A percentile compares a stretch with the other conserved stretches of the same genome.
Evolutionary conservation across 1,140 invertebrate species (phyloP).

Genomic region (Caenorhabditis tropicalis): DNA sequence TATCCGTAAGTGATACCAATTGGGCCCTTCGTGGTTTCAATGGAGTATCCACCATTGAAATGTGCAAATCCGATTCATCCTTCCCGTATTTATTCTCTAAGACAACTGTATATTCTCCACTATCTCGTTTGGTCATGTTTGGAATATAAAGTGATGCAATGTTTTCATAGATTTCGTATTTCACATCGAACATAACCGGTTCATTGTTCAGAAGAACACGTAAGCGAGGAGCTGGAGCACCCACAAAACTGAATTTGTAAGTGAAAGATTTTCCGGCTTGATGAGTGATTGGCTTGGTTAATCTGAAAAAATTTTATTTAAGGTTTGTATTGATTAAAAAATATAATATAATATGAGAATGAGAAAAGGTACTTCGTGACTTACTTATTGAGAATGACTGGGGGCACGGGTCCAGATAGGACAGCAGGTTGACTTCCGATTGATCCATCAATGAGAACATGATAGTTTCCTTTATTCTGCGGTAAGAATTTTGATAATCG

Average conservation of each 20-base stretch:
- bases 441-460: slow-evolving; percentile 44
- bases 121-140: slow-evolving; percentile 30
- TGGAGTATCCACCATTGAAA: slow-evolving; percentile 65
- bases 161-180: slow-evolving; percentile 51
- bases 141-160: slow-evolving; percentile 23
- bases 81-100: slow-evolving; percentile 34
- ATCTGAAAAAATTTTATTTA: slow-evolving; percentile 20
- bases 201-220: slow-evolving; percentile 34
- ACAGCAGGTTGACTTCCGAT: slow-evolving; percentile 43
- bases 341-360: background rate
- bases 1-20: slow-evolving; percentile 52
- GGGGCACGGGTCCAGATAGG: slow-evolving; percentile 19
- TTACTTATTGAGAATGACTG: slow-evolving; percentile 32
- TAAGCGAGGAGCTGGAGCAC: slow-evolving; percentile 37
- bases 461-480: slow-evolving; percentile 44
- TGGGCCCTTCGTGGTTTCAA: slow-evolving; percentile 60
- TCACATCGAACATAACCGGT: background rate
- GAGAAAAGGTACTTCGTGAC: background rate
- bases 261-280: slow-evolving; percentile 45
- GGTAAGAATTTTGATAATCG: slow-evolving; percentile 13
- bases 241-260: slow-evolving; percentile 17
- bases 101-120: slow-evolving; percentile 27
- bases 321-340: background rate
- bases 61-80: slow-evolving; percentile 31
- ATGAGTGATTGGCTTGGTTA: slow-evolving; percentile 9